Base-by-base conservation (phyloP, 2,797 vertebrate species). In the Allobates femoralis region DNA sequence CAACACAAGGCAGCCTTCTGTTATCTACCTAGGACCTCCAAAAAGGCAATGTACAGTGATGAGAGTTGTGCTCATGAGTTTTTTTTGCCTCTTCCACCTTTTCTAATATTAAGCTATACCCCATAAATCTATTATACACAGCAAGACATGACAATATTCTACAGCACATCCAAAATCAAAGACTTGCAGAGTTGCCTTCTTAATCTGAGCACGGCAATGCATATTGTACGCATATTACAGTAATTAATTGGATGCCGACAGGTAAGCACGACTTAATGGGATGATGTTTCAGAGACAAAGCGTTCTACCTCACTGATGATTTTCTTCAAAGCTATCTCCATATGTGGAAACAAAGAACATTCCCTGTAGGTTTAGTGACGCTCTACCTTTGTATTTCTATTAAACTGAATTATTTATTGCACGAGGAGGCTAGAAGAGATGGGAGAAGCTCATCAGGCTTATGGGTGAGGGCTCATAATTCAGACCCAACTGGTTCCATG, bases 201-300 rank as follows among this genome's bases (percentile, higher is more conserved):
- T 79, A 87, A 83, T 87, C 56, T 82, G 62, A 60, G 67, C 26
- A 58, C 60, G 56, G 34, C 66, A 30, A 60, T 79, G 71, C 81
- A 83, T 87, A 83, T 79, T 83, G 79, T 32, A 32, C 53, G 62
- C 78, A 71, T 60, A 87, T 87, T 83, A 79, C 34, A 83, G 86
- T 87, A 83, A 87, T 87, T 87, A 87, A 87, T 81, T 79, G 32
- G 21, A 83, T 87, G 74, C 64, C 67, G 53, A 51, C 75, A 87
- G 81, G 86, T 87, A 83, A 83, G 79, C 76, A 81, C 64, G 78
- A 87, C 55, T 60, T 83, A 75, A 75, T 41, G 85, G 73, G 85
- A 80, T 53, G 58, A 76, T 62, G 55, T 56, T 56, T 53, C 62
- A 23, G 55, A 87, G 75, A 83, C 69, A 18, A 87, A 51, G 51